phyloP scores from a whole-genome alignment of 2,797 vertebrate species.

The Anguilla marmorata region DNA sequence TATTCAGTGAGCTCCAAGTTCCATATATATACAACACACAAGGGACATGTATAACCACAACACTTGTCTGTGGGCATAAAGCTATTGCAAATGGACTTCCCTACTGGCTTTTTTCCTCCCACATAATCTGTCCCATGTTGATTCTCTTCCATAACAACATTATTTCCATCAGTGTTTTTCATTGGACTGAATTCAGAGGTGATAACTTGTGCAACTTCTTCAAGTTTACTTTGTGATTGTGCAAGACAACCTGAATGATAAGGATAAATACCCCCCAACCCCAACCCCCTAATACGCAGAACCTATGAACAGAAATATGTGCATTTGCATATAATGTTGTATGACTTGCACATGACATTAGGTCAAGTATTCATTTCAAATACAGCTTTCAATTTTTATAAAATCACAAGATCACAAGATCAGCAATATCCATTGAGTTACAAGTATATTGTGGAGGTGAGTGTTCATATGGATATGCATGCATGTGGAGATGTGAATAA shows the following conservation, averaged over 20 bases:
- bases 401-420: no score
- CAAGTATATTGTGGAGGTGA: no score
- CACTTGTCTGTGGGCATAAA: background rate
- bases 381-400: no score
- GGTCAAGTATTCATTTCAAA: no score
- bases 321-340: no score
- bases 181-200: background rate
- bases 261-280: background rate
- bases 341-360: no score
- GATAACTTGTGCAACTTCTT: background rate
- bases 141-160: background rate
- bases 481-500: no score
- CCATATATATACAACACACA: background rate
- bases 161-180: background rate
- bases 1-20: constrained; percentile 14
- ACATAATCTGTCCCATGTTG: background rate
- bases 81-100: background rate
- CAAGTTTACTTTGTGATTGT: background rate
- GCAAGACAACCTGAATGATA: background rate
- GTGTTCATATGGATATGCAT: no score
- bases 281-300: background rate
- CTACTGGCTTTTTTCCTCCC: background rate
- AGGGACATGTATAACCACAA: background rate
- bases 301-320: background rate
- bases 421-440: no score